Percentiles rank a stretch among this genome's conserved stretches.
Evolutionary conservation across 2,888 invertebrate genomes (phyloP).

Genomic region (Chalcosyrphus nemorum): DNA sequence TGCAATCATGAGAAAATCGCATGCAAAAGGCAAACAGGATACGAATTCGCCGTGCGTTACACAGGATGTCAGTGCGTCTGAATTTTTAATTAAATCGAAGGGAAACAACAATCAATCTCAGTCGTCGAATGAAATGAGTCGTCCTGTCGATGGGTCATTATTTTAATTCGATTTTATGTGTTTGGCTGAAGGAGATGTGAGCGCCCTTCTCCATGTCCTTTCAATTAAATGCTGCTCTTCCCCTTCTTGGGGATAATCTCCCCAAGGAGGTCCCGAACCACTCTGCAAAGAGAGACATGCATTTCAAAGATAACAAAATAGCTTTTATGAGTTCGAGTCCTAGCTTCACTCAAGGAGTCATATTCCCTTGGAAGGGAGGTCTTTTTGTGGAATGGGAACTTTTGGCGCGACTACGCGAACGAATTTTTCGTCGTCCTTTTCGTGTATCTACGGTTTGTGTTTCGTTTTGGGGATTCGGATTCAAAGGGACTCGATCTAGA

Average conservation of each 20-base stretch:
- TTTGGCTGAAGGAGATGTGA: constrained; percentile 30
- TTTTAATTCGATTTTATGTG: constrained; percentile 61
- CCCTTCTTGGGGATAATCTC: constrained; percentile 49
- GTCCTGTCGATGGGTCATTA: constrained; percentile 63
- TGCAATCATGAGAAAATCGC: constrained; percentile 63
- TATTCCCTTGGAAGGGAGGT: constrained; percentile 41
- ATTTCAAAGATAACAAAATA: constrained; percentile 65
- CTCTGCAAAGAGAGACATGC: constrained; percentile 40
- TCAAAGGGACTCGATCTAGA: constrained; percentile 54
- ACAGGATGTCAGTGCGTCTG: constrained; percentile 51
- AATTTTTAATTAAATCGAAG: constrained; percentile 70
- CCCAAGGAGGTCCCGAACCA: constrained; percentile 42
- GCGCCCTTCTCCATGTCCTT: constrained; percentile 38
- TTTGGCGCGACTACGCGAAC: too few species aligned
- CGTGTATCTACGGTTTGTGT: neutral
- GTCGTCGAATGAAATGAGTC: constrained; percentile 4
- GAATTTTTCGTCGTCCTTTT: constrained; percentile 18
- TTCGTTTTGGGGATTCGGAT: constrained; percentile 37
- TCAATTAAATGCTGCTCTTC: constrained; percentile 63
- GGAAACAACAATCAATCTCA: constrained; percentile 50
- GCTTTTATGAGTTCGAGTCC: constrained; percentile 65
- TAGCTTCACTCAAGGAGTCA: constrained; percentile 33
- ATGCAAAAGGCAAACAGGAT: constrained; percentile 45
- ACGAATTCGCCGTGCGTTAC: constrained; percentile 29
- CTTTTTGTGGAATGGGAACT: too few species aligned